Evolutionary conservation across 2,797 vertebrate species (phyloP).

Genomic region (Diplodus puntazzo): DNA sequence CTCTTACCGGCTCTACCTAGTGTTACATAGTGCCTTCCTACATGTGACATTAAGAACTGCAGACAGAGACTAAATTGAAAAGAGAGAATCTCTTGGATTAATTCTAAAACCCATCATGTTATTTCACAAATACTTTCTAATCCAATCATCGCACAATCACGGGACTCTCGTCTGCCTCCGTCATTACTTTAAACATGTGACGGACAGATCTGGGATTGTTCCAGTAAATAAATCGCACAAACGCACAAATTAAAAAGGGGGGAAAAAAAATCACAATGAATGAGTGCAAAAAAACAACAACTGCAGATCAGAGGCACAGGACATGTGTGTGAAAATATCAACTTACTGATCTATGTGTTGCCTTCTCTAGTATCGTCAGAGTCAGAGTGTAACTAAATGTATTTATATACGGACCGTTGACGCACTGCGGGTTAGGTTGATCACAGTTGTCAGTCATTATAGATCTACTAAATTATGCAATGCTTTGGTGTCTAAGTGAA

Average conservation of each 20-base stretch:
- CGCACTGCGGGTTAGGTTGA: not conserved
- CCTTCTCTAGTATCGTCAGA: not conserved
- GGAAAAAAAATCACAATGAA: not conserved
- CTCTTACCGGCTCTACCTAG: not conserved
- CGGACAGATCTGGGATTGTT: not conserved
- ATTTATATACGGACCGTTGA: not conserved
- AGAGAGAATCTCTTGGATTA: constrained; percentile 9
- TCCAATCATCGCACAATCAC: constrained; percentile 25
- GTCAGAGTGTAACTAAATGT: not conserved
- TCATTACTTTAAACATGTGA: constrained; percentile 11
- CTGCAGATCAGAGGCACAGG: too few relatives aligned
- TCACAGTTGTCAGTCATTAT: not conserved
- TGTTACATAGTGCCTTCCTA: not conserved
- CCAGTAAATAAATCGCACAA: not conserved
- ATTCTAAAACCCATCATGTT: not conserved
- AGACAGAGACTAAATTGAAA: not conserved
- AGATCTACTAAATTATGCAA: not conserved
- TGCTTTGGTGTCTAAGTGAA: not conserved
- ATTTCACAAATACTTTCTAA: constrained; percentile 10
- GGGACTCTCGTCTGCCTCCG: not conserved
- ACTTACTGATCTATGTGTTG: not conserved
- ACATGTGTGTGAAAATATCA: not conserved
- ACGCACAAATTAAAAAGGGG: not conserved
- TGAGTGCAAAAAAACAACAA: not conserved
- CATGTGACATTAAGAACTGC: not conserved